Evolutionary conservation across 2,113 vertebrate species (phyloP).

Genomic region (Etia nguti): DNA sequence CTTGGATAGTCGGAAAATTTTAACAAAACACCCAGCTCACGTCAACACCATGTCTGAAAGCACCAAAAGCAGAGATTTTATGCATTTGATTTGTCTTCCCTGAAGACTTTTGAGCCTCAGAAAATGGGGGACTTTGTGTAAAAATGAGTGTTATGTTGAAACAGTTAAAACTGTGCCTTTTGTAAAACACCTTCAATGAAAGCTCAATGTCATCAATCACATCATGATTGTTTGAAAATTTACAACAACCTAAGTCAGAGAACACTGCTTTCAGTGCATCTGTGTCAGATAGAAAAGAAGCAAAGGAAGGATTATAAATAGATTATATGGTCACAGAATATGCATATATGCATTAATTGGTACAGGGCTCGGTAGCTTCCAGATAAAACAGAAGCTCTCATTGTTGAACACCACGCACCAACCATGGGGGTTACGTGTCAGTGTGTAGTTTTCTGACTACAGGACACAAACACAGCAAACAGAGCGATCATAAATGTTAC

Average conservation of each 20-base stretch:
- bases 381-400: no score
- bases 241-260: constrained; percentile 61
- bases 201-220: background rate
- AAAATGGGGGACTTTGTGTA: background rate
- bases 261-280: constrained; percentile 66
- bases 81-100: background rate
- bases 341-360: background rate
- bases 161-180: background rate
- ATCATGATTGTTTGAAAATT: background rate
- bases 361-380: no score
- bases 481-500: no score
- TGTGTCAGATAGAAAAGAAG: constrained; percentile 32
- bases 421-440: no score
- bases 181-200: background rate
- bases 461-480: no score
- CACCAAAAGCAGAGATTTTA: background rate
- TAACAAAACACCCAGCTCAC: background rate
- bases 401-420: no score
- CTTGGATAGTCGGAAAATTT: background rate
- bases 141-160: background rate
- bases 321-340: background rate
- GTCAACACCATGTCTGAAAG: background rate
- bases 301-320: background rate
- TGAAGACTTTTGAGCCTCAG: background rate
- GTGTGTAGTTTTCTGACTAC: no score